Evolutionary conservation across 1,140 invertebrate genomes (phyloP).

Genomic region (Drosophila leontia): DNA sequence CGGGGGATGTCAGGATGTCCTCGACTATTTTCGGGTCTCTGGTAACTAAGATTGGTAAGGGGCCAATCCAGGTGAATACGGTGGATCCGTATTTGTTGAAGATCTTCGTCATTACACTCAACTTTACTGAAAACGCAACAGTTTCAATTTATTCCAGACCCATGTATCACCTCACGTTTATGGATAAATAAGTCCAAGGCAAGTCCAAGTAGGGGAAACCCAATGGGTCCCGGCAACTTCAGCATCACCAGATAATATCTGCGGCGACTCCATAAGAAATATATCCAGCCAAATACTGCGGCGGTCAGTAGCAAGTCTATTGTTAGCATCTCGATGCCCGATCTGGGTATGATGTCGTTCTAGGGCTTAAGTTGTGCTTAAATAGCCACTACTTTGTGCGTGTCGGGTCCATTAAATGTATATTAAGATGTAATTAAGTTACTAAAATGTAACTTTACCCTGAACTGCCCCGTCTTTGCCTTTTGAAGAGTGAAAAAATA

Average conservation of each 20-base stretch:
- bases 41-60: constrained; percentile 40
- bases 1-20: constrained; percentile 54
- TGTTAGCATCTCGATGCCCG: constrained; percentile 9
- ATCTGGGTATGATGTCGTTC: background rate
- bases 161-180: constrained; percentile 15
- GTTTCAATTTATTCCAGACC: background rate
- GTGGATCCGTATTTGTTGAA: constrained; percentile 46
- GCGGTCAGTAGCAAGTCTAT: constrained; percentile 3
- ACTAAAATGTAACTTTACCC: background rate
- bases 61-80: constrained; percentile 55
- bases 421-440: background rate
- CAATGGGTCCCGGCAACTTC: constrained; percentile 57
- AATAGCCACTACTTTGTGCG: background rate
- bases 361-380: background rate
- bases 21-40: constrained; percentile 49
- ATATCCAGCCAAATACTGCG: constrained; percentile 46
- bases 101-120: background rate
- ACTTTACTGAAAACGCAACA: background rate
- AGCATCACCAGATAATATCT: constrained; percentile 54
- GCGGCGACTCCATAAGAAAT: constrained; percentile 70
- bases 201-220: constrained; percentile 58
- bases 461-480: constrained; percentile 6
- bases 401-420: background rate
- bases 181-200: background rate
- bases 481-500: background rate